Base-by-base conservation (phyloP, 2,797 vertebrate genomes). In the Malacoctenus gilli region DNA sequence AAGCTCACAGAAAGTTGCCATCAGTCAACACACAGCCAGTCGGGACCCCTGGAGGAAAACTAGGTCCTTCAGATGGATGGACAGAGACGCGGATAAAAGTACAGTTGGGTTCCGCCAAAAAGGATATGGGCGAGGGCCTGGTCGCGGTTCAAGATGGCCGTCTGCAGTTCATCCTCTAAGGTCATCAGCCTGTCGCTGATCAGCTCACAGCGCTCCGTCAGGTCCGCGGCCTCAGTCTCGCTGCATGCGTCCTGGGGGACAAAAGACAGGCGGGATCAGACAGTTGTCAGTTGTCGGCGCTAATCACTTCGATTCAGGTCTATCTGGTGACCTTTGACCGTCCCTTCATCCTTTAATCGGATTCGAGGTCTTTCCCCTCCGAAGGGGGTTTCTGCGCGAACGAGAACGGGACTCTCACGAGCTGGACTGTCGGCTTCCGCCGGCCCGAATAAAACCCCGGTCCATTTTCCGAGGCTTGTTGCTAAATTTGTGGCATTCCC, bases 101-200 rank as follows among this genome's bases (percentile, higher is more conserved):
- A 52, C 44, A 28, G 25, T 28, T 28, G 25, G 25, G 5, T 28
- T 28, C 5, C 5, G 9, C 5, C 9, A 4, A 28, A 89, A 94
- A 97, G 95, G 95, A 97, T 97, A 96, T 95, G 91, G 82, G 94
- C 86, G 71, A 93, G 86, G 58, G 85, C 82, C 75, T 91, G 91
- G 61, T 97, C 94, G 8, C 63, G 86, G 75, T 85, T 92, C 54
- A 88, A 73, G 21, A 91, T 60, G 0, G 94, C 94, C 19, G 35
- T 73, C 65, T 92, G 93, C 66, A 97, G 85, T 37, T 94, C 92
- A 19, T 94, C 91, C 80, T 97, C 96, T 77, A 97, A 84, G 79
- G 79, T 83, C 74, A 91, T 54, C 30, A 97, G 79, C 73, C 91
- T 92, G 71, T 92, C 82, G 60, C 91, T 85, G 85, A 97, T 95